phyloP scores from a whole-genome alignment of 2,797 vertebrate genomes.

The Gallinago solitaria region DNA sequence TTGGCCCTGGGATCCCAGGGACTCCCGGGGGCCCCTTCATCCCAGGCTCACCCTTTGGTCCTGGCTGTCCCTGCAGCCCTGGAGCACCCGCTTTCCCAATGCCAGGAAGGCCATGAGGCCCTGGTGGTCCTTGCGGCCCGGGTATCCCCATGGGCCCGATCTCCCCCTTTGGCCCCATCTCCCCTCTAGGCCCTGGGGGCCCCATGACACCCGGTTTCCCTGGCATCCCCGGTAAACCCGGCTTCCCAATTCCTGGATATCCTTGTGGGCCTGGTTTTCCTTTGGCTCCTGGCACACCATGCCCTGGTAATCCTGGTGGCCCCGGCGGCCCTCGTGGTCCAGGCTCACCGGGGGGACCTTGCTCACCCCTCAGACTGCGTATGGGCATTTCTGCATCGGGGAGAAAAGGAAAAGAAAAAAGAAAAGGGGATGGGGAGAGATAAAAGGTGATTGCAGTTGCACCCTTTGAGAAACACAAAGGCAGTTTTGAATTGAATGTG shows the following conservation, averaged over 20 bases:
- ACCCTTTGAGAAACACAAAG: background rate
- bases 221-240: conserved; percentile 93
- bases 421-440: background rate
- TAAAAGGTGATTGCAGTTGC: background rate
- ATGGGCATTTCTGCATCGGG: conserved; percentile 71
- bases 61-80: conserved; percentile 88
- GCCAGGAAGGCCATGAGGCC: conserved; percentile 91
- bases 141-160: conserved; percentile 87
- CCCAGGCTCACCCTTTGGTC: conserved; percentile 88
- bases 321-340: conserved; percentile 89
- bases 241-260: conserved; percentile 92
- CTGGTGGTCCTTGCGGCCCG: conserved; percentile 88
- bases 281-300: conserved; percentile 86
- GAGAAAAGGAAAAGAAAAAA: background rate
- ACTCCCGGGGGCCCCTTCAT: conserved; percentile 86
- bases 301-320: conserved; percentile 88
- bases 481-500: background rate
- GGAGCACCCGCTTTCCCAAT: conserved; percentile 87
- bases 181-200: conserved; percentile 87
- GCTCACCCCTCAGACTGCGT: conserved; percentile 85
- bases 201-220: conserved; percentile 93
- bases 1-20: conserved; percentile 83
- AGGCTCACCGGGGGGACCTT: conserved; percentile 86
- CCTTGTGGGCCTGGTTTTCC: conserved; percentile 92
- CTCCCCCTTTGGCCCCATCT: conserved; percentile 86